Evolutionary conservation across 1,140 invertebrate species (phyloP).

Genomic region (Hyles vespertilio): DNA sequence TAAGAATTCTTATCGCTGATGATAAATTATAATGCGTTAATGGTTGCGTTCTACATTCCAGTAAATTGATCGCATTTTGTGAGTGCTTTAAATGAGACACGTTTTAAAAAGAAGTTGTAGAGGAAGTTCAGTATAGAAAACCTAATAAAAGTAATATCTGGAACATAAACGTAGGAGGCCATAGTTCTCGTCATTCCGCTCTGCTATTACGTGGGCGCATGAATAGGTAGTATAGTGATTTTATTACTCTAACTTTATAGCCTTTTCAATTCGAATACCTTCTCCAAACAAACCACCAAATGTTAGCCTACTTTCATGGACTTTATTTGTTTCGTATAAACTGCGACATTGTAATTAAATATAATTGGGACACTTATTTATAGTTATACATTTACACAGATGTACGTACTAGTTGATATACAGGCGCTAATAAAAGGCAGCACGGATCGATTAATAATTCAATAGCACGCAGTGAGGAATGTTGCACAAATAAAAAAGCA

Average conservation of each 20-base stretch:
- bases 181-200: conserved; percentile 21
- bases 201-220: conserved; percentile 23
- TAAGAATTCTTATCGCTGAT: too few species aligned
- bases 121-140: too few species aligned
- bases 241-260: conserved; percentile 10
- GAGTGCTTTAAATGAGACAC: too few species aligned
- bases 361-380: too few species aligned
- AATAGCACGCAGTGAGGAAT: conserved; percentile 44
- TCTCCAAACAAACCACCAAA: background rate
- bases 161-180: conserved; percentile 28
- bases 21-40: too few species aligned
- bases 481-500: conserved; percentile 66
- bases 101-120: too few species aligned
- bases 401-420: background rate
- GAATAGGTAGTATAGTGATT: conserved; percentile 22
- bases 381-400: too few species aligned
- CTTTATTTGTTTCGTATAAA: too few species aligned
- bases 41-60: too few species aligned
- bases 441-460: conserved; percentile 36
- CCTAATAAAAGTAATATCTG: conserved; percentile 19
- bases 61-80: too few species aligned
- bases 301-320: too few species aligned
- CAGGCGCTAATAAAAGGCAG: conserved; percentile 22
- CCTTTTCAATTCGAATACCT: conserved; percentile 7
- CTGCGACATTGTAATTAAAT: too few species aligned